Conservation (phyloP, 2,113 vertebrate species). For the Phrynosoma platyrhinos region DNA sequence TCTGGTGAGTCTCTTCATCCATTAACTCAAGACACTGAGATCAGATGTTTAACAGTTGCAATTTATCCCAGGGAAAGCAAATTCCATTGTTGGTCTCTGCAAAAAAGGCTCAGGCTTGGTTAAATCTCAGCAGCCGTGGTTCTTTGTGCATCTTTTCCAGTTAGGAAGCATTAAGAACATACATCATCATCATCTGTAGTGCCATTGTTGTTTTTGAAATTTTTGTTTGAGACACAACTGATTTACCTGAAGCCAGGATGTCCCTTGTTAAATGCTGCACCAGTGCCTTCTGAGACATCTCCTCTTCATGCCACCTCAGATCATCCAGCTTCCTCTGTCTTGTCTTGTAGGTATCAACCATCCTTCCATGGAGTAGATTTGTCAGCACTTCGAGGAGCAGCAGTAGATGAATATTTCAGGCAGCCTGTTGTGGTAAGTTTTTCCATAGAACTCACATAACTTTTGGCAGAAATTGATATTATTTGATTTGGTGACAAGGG, state of each 20-base stretch:
- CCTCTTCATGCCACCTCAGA: not conserved
- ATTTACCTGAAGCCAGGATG: not conserved
- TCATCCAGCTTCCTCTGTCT: not conserved
- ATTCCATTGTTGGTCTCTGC: not conserved
- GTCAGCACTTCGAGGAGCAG: conserved; percentile 90
- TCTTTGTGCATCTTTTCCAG: not conserved
- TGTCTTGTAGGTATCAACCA: conserved; percentile 89
- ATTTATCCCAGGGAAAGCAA: not conserved
- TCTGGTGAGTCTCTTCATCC: conserved; percentile 83
- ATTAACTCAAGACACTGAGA: too few relatives aligned
- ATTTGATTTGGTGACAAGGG: not conserved
- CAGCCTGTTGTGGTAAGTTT: conserved; percentile 92
- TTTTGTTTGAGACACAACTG: not conserved
- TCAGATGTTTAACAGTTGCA: not conserved
- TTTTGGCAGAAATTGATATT: not conserved
- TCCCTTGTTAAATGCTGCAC: too few relatives aligned
- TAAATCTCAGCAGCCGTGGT: not conserved
- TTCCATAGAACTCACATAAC: not conserved
- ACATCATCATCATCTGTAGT: not conserved
- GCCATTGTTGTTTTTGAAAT: not conserved
- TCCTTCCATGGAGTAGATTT: conserved; percentile 97
- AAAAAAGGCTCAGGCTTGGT: not conserved
- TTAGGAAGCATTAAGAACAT: not conserved
- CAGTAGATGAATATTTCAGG: conserved; percentile 95
- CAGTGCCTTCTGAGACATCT: not conserved